Base-by-base conservation (phyloP, 2,113 vertebrate genomes). In the Neogobius melanostomus region DNA sequence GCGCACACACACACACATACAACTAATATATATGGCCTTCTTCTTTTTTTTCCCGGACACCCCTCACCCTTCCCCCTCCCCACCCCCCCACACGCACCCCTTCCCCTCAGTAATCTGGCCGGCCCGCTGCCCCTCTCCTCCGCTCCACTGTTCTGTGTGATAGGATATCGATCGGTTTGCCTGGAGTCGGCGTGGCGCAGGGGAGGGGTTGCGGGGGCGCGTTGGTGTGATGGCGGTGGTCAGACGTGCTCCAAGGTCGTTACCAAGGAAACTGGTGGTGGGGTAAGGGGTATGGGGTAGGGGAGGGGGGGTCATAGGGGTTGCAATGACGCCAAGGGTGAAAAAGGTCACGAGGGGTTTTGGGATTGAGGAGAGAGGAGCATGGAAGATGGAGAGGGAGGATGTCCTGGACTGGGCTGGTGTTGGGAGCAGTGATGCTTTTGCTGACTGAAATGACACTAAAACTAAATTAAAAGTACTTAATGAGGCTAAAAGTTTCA, bases 111-210 rank as follows among this genome's bases (percentile, higher is more conserved):
- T 91, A 91, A 91, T 91, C 90, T 91, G 87, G 83, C 90, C 86
- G 88, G 86, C 86, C 87, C 86, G 79, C 90, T 88, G 86, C 90
- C 88, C 89, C 91, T 87, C 89, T 90, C 91, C 90, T 86, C 88
- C 92, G 91, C 92, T 93, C 90, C 92, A 93, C 92, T 93, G 92
- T 92, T 93, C 92, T 93, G 91, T 92, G 91, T 93, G 91, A 93
- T 93, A 92, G 92, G 92, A 92, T 93, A 93, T 93, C 91, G 91
- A 93, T 93, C 92, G 91, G 91, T 85, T 90, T 84, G 85, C 90
- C 90, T 91, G 87, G 74, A 80, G 90, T 88, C 84, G 67, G 82
- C 72, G 85, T 83, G 84, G 82, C 86, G 90, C 83, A 73, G 77
- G 69, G 82, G 79, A 60, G 74, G 82, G 63, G 82, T 56, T 21